These are phyloP conservation scores for Accipiter virgatus DNA, from an alignment of 2,113 vertebrate genomes.

Conservation along the genomic window DNA sequence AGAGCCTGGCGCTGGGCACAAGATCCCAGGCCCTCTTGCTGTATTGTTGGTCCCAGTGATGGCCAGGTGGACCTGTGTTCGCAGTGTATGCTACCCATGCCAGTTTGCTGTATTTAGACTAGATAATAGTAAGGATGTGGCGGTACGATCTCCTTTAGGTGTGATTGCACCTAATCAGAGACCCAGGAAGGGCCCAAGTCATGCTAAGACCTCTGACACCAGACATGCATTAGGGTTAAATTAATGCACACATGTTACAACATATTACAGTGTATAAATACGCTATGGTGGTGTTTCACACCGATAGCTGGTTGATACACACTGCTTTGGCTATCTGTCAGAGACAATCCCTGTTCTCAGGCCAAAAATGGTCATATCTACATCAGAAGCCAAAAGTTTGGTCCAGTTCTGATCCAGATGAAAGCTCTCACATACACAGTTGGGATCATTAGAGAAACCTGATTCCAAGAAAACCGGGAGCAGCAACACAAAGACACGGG, in stretches of 20 bases:
- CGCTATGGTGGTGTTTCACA: neutral
- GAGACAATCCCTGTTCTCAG: neutral
- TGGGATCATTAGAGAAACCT: neutral
- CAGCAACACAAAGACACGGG: neutral
- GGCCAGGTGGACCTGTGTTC: neutral
- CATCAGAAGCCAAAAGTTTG: neutral
- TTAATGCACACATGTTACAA: neutral
- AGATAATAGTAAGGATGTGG: neutral
- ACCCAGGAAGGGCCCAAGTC: neutral
- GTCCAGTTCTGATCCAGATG: neutral
- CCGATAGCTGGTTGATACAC: neutral
- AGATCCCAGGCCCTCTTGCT: neutral
- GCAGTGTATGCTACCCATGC: neutral
- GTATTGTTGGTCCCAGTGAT: neutral
- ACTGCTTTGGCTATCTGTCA: neutral
- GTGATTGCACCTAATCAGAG: neutral
- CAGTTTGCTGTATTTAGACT: neutral
- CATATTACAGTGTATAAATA: neutral
- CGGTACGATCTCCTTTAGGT: neutral
- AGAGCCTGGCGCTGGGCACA: fast-evolving
- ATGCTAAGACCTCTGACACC: neutral
- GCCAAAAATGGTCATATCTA: neutral
- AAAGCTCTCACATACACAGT: neutral
- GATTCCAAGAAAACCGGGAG: neutral
- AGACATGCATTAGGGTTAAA: neutral